Percentiles rank a stretch among this genome's conserved stretches.
Evolutionary conservation across 2,113 vertebrate genomes (phyloP).

Genomic region (Gavia stellata): DNA sequence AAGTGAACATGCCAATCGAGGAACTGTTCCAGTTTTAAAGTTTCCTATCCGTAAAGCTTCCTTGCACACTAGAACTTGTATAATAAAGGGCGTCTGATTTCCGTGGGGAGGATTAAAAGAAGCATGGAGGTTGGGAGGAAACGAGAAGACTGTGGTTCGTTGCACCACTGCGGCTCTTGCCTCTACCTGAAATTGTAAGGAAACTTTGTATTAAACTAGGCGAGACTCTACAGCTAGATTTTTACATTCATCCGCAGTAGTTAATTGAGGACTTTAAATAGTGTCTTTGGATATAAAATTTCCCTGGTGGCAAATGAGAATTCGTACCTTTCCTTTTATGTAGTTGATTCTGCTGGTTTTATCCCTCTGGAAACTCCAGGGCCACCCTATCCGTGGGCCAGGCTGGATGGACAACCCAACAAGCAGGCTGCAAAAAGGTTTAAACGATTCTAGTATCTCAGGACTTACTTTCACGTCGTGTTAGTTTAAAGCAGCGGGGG

Average conservation of each 20-base stretch:
- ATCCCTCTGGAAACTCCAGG: constrained; percentile 64
- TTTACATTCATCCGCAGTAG: background rate
- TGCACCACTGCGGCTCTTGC: background rate
- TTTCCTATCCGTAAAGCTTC: background rate
- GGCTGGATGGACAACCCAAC: constrained; percentile 90
- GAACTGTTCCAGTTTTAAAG: background rate
- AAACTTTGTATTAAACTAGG: background rate
- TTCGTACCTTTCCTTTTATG: background rate
- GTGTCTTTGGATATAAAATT: background rate
- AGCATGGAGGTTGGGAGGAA: background rate
- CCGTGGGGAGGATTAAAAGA: background rate
- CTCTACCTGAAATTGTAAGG: background rate
- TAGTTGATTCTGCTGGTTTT: background rate
- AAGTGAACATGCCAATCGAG: background rate
- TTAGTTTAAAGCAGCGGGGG: background rate
- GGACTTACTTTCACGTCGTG: background rate
- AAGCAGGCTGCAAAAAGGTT: constrained; percentile 92
- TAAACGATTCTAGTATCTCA: constrained; percentile 74
- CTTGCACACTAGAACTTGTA: background rate
- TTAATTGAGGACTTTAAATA: background rate
- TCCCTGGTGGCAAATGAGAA: background rate
- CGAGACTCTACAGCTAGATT: background rate
- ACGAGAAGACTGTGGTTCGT: background rate
- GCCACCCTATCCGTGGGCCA: constrained; percentile 87
- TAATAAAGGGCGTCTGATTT: background rate